Conservation (phyloP, 2,113 vertebrate species). For the Rhegmatorhina hoffmannsi region DNA sequence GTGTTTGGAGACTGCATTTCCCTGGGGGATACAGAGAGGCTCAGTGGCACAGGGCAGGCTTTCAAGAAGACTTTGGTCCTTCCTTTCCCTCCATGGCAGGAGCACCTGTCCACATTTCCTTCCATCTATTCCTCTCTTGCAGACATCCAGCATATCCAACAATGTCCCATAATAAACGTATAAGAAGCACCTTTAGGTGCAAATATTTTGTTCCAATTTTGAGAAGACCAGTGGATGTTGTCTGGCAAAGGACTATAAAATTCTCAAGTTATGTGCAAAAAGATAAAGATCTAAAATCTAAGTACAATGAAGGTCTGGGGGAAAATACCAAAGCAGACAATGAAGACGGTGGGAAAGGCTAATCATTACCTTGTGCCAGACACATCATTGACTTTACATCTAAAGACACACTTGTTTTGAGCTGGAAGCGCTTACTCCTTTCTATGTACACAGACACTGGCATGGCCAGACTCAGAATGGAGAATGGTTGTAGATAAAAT, state of each 20-base stretch:
- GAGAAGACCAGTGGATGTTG: neutral
- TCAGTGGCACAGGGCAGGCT: neutral
- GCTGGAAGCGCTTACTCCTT: neutral
- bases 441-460: accelerated
- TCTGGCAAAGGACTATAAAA: neutral
- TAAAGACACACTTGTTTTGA: neutral
- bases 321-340: neutral
- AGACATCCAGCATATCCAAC: neutral
- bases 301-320: neutral
- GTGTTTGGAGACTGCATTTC: neutral
- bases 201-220: neutral
- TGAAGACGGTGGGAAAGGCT: neutral
- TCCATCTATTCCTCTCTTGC: neutral
- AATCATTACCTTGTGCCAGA: neutral
- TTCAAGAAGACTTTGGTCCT: neutral
- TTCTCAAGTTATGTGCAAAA: neutral
- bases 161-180: neutral
- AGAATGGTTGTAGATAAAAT: neutral
- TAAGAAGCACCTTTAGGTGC: neutral
- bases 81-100: neutral
- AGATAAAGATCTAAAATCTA: neutral
- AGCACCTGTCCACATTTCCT: neutral
- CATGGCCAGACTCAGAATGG: neutral
- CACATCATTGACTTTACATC: neutral
- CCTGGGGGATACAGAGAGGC: neutral